Evolutionary conservation across 2,888 invertebrate genomes (phyloP).

Genomic region (Sarcophaga subvicina): DNA sequence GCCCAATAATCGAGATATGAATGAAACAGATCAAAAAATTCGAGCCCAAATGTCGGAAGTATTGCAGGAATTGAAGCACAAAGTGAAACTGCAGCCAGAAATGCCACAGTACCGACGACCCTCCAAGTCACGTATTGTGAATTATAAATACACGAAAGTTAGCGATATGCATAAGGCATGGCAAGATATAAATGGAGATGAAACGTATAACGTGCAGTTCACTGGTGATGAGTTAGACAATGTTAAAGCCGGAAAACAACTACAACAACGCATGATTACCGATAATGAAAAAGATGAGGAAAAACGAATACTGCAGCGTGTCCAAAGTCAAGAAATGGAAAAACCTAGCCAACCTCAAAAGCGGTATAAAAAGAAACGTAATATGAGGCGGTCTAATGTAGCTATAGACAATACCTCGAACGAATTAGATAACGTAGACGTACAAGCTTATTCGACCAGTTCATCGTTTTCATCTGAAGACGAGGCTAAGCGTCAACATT

Average conservation of each 20-base stretch:
- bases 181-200: conserved; percentile 77
- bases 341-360: conserved; percentile 43
- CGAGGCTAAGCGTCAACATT: conserved; percentile 75
- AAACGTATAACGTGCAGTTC: conserved; percentile 42
- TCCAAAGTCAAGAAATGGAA: conserved; percentile 38
- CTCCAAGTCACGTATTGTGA: conserved; percentile 64
- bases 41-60: conserved; percentile 92
- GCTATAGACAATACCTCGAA: conserved; percentile 52
- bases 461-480: conserved; percentile 82
- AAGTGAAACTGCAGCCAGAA: conserved; percentile 82
- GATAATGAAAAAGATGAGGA: conserved; percentile 13
- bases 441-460: conserved; percentile 70
- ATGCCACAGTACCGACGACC: conserved; percentile 17
- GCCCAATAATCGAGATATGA: conserved; percentile 83
- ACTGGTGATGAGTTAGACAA: conserved; percentile 16
- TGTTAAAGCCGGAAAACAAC: background rate
- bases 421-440: conserved; percentile 31
- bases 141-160: conserved; percentile 76
- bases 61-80: conserved; percentile 88
- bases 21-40: conserved; percentile 86
- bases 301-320: conserved; percentile 32
- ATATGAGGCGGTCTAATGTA: conserved; percentile 60
- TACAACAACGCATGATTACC: background rate
- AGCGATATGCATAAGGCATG: conserved; percentile 80
- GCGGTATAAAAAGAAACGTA: conserved; percentile 63